Conservation (phyloP, 1,140 invertebrate genomes). For the Zaprionus gabonicus region DNA sequence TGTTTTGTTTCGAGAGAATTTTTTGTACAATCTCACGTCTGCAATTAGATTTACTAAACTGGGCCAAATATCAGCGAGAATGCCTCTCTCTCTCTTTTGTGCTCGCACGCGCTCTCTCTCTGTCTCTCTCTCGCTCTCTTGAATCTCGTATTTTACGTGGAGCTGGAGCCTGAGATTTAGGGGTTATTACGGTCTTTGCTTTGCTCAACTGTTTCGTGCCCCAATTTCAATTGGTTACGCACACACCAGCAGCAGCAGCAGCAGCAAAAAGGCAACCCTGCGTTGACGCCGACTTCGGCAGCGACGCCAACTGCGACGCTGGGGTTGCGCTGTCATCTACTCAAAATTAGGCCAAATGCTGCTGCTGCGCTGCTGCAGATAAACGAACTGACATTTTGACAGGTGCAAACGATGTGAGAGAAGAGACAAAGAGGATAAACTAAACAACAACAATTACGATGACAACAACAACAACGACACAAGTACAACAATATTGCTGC, state of each 20-base stretch:
- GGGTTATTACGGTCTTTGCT: slow-evolving; percentile 77
- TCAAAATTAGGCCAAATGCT: slow-evolving; percentile 72
- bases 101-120: slow-evolving; percentile 12
- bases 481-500: slow-evolving; percentile 20
- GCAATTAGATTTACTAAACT: slow-evolving; percentile 77
- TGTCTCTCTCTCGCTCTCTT: neutral
- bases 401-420: slow-evolving; percentile 55
- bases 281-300: slow-evolving; percentile 2
- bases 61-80: slow-evolving; percentile 68
- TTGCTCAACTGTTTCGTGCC: slow-evolving; percentile 78
- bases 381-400: slow-evolving; percentile 62
- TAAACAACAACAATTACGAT: neutral
- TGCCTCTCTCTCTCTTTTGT: slow-evolving; percentile 43
- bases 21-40: slow-evolving; percentile 75
- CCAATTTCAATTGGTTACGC: slow-evolving; percentile 81
- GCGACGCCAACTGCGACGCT: slow-evolving; percentile 1
- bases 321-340: slow-evolving; percentile 46
- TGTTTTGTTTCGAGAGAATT: slow-evolving; percentile 55
- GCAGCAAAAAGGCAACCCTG: slow-evolving; percentile 66
- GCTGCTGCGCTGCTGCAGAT: slow-evolving; percentile 25
- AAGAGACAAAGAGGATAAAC: neutral
- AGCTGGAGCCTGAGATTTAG: slow-evolving; percentile 42
- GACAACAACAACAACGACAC: neutral
- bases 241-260: slow-evolving; percentile 35
- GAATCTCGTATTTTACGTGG: slow-evolving; percentile 4